Evolutionary conservation across 2,797 vertebrate species (phyloP).

Genomic region (Caiman crocodilus): DNA sequence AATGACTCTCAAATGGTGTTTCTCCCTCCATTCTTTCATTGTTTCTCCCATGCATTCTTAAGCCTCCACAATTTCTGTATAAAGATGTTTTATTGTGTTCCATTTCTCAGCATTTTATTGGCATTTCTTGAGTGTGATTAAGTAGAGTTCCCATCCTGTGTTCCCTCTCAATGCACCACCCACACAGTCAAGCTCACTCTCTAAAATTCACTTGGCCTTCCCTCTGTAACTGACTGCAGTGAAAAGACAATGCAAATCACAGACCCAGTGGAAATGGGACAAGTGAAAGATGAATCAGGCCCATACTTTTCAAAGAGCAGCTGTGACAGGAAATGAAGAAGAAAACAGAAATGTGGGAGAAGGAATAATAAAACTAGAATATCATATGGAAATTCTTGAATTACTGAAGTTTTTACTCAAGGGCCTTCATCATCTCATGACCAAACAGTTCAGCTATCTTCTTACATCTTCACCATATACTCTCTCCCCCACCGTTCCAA

Average conservation of each 20-base stretch:
- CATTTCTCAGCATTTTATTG: not conserved
- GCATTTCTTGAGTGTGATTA: not conserved
- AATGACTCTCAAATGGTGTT: not conserved
- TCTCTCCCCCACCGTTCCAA: not conserved
- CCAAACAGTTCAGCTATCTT: not conserved
- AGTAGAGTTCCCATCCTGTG: not conserved
- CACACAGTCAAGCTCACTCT: not conserved
- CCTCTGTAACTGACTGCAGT: not conserved
- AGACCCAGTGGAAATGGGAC: not conserved
- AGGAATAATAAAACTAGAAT: constrained; percentile 45
- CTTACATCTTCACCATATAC: not conserved
- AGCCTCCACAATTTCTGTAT: not conserved
- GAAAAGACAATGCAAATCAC: not conserved
- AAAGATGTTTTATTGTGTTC: not conserved
- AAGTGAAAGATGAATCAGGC: not conserved
- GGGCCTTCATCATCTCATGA: not conserved
- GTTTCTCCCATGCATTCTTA: too few species aligned
- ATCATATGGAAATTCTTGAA: constrained; percentile 13
- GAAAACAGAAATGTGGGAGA: constrained; percentile 49
- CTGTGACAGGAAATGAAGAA: constrained; percentile 43
- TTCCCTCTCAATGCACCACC: not conserved
- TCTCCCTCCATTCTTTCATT: too few species aligned
- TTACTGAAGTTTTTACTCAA: constrained; percentile 37
- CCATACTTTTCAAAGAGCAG: constrained; percentile 27
- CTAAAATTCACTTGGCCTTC: not conserved